phyloP scores from a whole-genome alignment of 2,113 vertebrate genomes.

The Brachypteracias leptosomus region DNA sequence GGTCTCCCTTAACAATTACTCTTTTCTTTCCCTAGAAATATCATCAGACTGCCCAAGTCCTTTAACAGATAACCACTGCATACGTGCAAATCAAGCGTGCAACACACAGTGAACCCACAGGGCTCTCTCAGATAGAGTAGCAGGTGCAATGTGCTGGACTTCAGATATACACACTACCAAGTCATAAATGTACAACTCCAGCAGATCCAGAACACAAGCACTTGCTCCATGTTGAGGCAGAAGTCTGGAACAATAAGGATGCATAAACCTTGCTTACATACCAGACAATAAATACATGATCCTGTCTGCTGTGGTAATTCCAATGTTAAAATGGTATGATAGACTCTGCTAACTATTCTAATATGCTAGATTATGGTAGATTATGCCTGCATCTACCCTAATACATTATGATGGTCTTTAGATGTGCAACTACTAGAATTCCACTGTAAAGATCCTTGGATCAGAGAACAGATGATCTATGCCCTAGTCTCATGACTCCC shows the following conservation, averaged over 20 bases:
- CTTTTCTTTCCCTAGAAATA: neutral
- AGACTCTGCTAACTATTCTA: neutral
- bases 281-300: neutral
- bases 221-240: neutral
- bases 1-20: neutral
- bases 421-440: neutral
- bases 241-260: neutral
- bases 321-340: fast-evolving
- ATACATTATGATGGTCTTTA: neutral
- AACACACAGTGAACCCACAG: neutral
- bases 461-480: neutral
- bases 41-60: neutral
- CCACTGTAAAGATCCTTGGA: neutral
- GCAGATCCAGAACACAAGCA: neutral
- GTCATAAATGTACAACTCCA: neutral
- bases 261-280: no score
- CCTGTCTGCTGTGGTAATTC: neutral
- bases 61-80: neutral
- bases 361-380: no score
- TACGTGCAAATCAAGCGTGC: fast-evolving
- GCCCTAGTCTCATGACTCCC: neutral
- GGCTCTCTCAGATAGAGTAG: neutral
- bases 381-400: neutral
- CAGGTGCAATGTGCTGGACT: neutral
- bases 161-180: neutral